These are phyloP conservation scores for Trematomus bernacchii DNA, from an alignment of 2,797 vertebrate genomes.

Conservation along the genomic window DNA sequence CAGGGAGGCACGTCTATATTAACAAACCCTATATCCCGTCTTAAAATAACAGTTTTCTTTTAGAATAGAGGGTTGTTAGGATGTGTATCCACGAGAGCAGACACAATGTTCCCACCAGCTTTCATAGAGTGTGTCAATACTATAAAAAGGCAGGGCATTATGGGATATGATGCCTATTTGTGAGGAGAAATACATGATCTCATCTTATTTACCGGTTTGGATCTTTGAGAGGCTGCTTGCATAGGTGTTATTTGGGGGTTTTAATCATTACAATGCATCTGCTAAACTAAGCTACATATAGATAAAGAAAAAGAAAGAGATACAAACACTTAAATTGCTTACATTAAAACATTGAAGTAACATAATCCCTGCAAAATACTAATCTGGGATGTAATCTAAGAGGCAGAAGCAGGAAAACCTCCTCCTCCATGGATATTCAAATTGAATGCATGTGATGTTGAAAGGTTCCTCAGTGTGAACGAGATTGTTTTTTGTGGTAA, in stretches of 20 bases:
- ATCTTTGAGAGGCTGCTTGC: not conserved
- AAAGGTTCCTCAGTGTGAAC: conserved; percentile 22
- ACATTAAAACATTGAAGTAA: not conserved
- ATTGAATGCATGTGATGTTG: not conserved
- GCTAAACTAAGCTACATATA: not conserved
- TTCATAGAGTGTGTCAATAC: conserved; percentile 31
- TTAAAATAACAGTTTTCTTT: not conserved
- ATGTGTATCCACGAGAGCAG: not conserved
- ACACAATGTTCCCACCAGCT: conserved; percentile 1
- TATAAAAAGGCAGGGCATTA: conserved; percentile 15
- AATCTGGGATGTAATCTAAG: not conserved
- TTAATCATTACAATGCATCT: conserved; percentile 14
- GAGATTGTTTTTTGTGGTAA: conserved; percentile 9
- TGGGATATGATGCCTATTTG: conserved; percentile 10
- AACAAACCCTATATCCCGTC: not conserved
- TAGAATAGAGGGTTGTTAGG: not conserved
- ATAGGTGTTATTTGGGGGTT: not conserved
- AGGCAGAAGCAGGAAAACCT: not conserved
- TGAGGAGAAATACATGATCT: conserved; percentile 38
- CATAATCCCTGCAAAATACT: not conserved
- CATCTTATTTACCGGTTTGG: conserved; percentile 30
- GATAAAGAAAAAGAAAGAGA: not conserved
- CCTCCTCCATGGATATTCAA: not conserved
- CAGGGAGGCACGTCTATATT: conserved; percentile 18
- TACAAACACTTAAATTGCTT: not conserved